Conservation (phyloP, 2,797 vertebrate species). For the Rhinatrema bivittatum region DNA sequence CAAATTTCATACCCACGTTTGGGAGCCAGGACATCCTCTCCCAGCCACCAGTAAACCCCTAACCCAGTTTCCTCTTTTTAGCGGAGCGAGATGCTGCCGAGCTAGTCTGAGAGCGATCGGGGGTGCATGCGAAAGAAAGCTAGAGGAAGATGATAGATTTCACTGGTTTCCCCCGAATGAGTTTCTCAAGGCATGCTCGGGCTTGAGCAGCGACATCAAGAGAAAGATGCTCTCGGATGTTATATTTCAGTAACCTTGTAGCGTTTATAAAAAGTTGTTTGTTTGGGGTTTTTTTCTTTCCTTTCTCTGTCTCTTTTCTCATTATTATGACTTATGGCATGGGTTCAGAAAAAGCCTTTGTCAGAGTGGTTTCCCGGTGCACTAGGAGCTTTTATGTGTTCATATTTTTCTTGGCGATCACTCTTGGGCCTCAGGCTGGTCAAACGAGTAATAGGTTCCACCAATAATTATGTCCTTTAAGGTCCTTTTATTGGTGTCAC, state of each 20-base stretch:
- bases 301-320: conserved; percentile 22
- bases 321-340: conserved; percentile 29
- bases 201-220: conserved; percentile 10
- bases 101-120: no score
- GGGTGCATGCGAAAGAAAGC: no score
- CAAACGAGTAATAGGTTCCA: conserved; percentile 8
- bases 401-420: conserved; percentile 20
- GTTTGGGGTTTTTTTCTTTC: conserved; percentile 26
- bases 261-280: conserved; percentile 16
- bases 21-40: no score
- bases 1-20: no score
- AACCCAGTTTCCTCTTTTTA: no score
- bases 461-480: conserved; percentile 19
- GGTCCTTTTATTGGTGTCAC: conserved; percentile 20
- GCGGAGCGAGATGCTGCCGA: no score
- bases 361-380: conserved; percentile 25
- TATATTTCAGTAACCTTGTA: conserved; percentile 27
- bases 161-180: not conserved
- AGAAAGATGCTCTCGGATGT: conserved; percentile 16
- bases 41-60: no score
- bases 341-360: conserved; percentile 29
- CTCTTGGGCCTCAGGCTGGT: conserved; percentile 15
- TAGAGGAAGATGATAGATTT: no score
- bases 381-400: conserved; percentile 31
- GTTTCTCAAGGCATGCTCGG: not conserved